Conservation (phyloP, 2,888 invertebrate genomes). For the Stictocephala bisonia region DNA sequence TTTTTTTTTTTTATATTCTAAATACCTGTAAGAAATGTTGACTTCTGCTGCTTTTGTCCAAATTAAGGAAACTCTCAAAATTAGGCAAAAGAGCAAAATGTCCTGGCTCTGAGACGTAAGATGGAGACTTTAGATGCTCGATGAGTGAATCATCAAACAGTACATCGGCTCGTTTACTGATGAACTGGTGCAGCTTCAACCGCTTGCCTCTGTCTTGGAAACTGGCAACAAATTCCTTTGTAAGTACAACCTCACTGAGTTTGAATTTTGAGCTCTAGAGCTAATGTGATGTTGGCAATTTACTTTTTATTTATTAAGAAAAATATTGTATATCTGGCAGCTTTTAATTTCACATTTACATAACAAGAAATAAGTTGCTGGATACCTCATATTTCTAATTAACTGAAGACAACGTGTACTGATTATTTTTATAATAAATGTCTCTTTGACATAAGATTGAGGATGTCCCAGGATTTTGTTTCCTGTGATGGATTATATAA, state of each 20-base stretch:
- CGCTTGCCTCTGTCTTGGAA: slow-evolving; percentile 88
- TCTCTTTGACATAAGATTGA: no score
- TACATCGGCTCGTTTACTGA: slow-evolving; percentile 84
- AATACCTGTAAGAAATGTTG: slow-evolving; percentile 88
- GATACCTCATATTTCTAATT: no score
- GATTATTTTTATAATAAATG: no score
- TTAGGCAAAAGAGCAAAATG: slow-evolving; percentile 82
- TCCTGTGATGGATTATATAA: no score
- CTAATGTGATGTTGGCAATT: background rate
- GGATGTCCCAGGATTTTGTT: no score
- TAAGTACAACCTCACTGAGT: background rate
- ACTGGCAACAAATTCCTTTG: slow-evolving; percentile 60
- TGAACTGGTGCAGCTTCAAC: slow-evolving; percentile 86
- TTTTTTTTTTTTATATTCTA: no score
- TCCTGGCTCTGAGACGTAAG: slow-evolving; percentile 72
- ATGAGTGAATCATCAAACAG: slow-evolving; percentile 73
- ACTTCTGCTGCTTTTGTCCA: slow-evolving; percentile 80
- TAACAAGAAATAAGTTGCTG: no score
- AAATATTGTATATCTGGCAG: background rate
- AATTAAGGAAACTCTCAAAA: slow-evolving; percentile 84
- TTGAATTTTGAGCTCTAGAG: background rate
- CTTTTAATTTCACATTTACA: background rate
- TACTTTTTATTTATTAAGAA: background rate
- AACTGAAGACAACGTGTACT: no score
- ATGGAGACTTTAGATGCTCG: slow-evolving; percentile 66